A percentile compares a stretch with the other conserved stretches of the same genome.
phyloP scores from a whole-genome alignment of 2,797 vertebrate genomes.

The Ataeniobius toweri region DNA sequence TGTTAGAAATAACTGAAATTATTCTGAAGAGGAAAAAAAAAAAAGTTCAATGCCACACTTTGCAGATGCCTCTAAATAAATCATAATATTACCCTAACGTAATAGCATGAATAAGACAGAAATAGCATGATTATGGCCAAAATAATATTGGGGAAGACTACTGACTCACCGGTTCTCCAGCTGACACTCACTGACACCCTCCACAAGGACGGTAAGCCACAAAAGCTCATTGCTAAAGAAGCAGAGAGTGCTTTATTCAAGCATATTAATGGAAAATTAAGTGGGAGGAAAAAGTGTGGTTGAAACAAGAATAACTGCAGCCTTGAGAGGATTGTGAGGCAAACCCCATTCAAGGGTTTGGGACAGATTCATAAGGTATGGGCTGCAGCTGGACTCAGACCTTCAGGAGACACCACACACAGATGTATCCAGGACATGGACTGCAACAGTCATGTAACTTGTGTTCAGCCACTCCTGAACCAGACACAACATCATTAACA shows the following conservation, averaged over 20 bases:
- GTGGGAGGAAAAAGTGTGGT: background rate
- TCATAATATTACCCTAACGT: no score
- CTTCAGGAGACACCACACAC: background rate
- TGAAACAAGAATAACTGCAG: background rate
- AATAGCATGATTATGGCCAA: background rate
- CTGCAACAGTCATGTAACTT: background rate
- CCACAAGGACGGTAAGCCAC: background rate
- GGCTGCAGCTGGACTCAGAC: background rate
- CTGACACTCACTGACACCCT: no score
- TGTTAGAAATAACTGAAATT: conserved; percentile 25
- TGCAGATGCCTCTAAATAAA: background rate
- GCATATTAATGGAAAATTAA: background rate
- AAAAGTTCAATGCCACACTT: background rate
- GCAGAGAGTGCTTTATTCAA: background rate
- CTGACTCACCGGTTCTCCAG: background rate
- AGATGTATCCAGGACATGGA: no score
- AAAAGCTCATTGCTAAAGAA: background rate
- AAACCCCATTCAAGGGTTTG: background rate
- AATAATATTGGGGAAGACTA: background rate
- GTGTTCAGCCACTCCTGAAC: background rate
- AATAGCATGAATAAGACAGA: no score
- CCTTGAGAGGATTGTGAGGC: background rate
- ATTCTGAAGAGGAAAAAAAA: conserved; percentile 5
- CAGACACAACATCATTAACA: background rate
- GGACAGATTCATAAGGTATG: background rate